Conservation (phyloP, 2,113 vertebrate genomes). For the Gracilinanus agilis region DNA sequence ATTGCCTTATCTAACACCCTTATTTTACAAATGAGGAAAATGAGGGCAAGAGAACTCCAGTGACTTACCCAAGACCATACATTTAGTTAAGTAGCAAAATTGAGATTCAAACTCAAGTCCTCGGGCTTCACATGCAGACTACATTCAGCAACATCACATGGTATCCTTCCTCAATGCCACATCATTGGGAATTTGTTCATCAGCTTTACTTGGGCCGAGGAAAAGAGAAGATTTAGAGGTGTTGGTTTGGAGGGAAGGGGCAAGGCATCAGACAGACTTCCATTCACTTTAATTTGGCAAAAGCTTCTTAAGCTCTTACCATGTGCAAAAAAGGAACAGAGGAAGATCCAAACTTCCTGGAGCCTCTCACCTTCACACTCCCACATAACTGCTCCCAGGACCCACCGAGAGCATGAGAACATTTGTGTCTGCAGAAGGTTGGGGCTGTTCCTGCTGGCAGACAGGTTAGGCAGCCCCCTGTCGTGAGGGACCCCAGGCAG, state of each 20-base stretch:
- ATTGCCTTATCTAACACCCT: neutral
- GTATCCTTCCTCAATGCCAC: neutral
- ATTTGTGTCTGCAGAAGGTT: constrained; percentile 45
- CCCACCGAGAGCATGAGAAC: neutral
- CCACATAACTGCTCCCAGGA: neutral
- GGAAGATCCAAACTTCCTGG: neutral
- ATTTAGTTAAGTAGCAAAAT: too few species aligned
- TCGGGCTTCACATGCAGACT: neutral
- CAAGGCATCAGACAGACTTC: neutral
- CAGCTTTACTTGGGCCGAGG: neutral
- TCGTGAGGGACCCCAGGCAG: constrained; percentile 38
- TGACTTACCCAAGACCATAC: neutral
- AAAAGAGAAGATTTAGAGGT: neutral
- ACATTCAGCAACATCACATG: neutral
- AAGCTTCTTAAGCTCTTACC: neutral
- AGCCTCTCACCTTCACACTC: neutral
- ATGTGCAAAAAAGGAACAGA: neutral
- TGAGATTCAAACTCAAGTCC: too few species aligned
- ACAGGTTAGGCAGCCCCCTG: constrained; percentile 2
- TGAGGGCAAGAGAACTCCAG: neutral
- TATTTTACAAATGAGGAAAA: neutral
- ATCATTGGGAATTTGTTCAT: neutral
- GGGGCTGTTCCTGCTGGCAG: constrained; percentile 63
- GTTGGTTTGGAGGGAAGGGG: neutral
- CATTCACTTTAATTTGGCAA: neutral